Evolutionary conservation across 2,797 vertebrate species (phyloP).

Genomic region (Bradypus variegatus): DNA sequence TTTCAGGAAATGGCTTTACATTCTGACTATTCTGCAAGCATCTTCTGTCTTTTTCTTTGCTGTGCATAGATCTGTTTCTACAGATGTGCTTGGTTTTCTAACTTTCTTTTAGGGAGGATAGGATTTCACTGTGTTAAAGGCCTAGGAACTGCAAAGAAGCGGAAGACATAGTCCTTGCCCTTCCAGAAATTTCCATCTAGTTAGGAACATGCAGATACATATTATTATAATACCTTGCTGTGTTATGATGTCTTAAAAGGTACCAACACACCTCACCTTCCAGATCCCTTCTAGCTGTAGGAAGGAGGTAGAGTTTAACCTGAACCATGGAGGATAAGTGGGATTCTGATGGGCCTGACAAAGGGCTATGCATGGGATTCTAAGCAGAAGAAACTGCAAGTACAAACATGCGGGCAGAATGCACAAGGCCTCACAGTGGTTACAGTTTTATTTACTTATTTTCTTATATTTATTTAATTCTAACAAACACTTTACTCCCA

Average conservation of each 20-base stretch:
- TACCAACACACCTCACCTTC: neutral
- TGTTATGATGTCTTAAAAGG: neutral
- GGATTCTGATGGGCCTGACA: neutral
- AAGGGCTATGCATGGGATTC: neutral
- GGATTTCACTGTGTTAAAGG: neutral
- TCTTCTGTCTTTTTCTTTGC: neutral
- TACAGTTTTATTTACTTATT: too few relatives aligned
- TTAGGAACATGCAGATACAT: neutral
- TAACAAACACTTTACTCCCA: too few relatives aligned
- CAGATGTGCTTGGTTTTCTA: neutral
- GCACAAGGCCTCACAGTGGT: rapidly evolving
- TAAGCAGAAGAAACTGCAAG: neutral
- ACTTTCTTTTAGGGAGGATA: neutral
- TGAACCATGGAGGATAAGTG: neutral
- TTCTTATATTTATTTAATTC: too few relatives aligned
- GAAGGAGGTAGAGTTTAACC: neutral
- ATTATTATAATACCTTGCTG: neutral
- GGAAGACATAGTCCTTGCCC: neutral
- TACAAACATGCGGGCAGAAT: neutral
- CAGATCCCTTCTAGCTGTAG: neutral
- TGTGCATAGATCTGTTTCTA: neutral
- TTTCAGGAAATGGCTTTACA: neutral
- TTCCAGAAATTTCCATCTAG: neutral
- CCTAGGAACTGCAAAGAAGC: neutral
- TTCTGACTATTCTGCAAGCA: neutral